Evolutionary conservation across 2,888 invertebrate species (phyloP), one percentile per base, ranked within the genome.

Genomic region (Rhingia campestris): DNA sequence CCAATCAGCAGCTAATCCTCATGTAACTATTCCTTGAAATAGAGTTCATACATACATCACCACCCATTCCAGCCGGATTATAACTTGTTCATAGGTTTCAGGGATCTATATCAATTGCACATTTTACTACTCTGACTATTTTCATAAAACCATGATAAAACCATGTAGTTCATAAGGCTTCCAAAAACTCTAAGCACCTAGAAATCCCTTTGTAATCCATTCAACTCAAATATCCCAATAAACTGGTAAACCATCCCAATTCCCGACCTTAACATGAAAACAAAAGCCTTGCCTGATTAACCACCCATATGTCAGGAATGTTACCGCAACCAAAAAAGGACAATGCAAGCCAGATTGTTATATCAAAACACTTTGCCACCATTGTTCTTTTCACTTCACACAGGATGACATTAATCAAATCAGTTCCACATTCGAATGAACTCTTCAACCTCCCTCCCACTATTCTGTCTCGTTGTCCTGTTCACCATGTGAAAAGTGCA

Each of bases 381-480:
- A 56, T 64, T 74, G 74, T 47, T 39, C 64, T 64, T 35, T 58
- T 58, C 64, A 56, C 58, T 56, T 74, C 75, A 58, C 59, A 59
- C 58, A 59, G 41, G 49, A 70, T 41, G n/a, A 39, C 59, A 70
- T 63, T 56, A 64, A 72, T 72, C 72, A 72, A 64, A 72, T 59
- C 49, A 72, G 58, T 72, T 72, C 58, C 58, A 64, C 43, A 70
- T 63, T 70, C 69, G 69, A 61, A 69, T 69, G 61, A 67, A 69
- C 69, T 69, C 32, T 41, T 54, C 53, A 54, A 61, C 37, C 49
- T 47, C 9, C 12, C 43, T 45, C 5, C 43, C 43, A 4, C 22
- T 9, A 53, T 22, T 22, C 22, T 4, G 22, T 49, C 10, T 4
- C 30, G 9, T 22, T 30, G 4, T 1, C 10, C 10, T n/a, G 53